Evolutionary conservation across 2,888 invertebrate genomes (phyloP).

Genomic region (Didymodactylos carnosus): DNA sequence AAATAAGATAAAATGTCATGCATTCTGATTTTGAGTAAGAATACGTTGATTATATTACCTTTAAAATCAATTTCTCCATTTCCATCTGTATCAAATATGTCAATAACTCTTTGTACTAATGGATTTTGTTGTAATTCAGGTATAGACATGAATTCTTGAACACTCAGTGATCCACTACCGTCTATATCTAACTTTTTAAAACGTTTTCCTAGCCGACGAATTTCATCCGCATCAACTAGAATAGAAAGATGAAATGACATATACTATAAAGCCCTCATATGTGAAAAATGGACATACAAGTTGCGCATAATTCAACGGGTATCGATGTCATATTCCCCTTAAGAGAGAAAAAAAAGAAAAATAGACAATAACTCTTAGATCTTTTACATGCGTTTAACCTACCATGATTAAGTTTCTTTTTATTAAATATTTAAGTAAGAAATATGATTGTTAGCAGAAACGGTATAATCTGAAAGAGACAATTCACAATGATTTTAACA

Average conservation of each 20-base stretch:
- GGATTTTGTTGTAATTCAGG: slow-evolving; percentile 99
- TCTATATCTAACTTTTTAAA: slow-evolving; percentile 95
- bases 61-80: slow-evolving; percentile 86
- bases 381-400: no score
- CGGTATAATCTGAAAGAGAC: no score
- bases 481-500: no score
- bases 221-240: slow-evolving; percentile 94
- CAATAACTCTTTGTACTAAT: slow-evolving; percentile 92
- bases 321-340: slow-evolving; percentile 13
- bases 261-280: neutral
- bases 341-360: no score
- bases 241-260: neutral
- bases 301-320: slow-evolving; percentile 12
- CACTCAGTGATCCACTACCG: slow-evolving; percentile 89
- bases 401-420: no score
- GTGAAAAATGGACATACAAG: neutral
- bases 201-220: slow-evolving; percentile 87
- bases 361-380: no score
- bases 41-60: slow-evolving; percentile 43
- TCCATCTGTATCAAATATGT: slow-evolving; percentile 97
- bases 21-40: neutral
- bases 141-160: slow-evolving; percentile 97
- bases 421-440: no score
- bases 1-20: neutral
- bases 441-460: no score